phyloP scores from a whole-genome alignment of 37 sponge, comb jelly and placozoan genomes.

The Hexactinellida sp. region DNA sequence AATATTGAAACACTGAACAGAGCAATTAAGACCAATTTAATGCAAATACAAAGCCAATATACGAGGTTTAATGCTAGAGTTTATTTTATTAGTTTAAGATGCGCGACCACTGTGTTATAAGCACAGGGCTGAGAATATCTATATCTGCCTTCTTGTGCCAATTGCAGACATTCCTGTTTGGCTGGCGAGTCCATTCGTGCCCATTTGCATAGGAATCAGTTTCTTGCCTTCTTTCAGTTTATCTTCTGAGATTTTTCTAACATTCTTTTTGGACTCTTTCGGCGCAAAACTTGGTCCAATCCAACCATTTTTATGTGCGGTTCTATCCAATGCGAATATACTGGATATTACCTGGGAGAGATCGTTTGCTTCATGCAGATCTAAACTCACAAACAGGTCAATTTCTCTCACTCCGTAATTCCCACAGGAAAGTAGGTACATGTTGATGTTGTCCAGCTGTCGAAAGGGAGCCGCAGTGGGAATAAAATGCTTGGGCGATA shows the following conservation, averaged over 20 bases:
- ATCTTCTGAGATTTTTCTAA: neutral
- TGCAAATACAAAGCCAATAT: too few relatives aligned
- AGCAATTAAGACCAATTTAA: too few relatives aligned
- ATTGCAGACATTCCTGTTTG: neutral
- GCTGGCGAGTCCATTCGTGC: neutral
- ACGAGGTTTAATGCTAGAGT: too few relatives aligned
- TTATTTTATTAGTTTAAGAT: too few relatives aligned
- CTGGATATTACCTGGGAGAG: neutral
- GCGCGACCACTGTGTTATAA: too few relatives aligned
- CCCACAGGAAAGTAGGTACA: neutral
- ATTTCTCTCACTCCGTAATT: neutral
- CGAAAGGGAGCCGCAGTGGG: neutral
- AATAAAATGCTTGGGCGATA: neutral
- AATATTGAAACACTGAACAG: too few relatives aligned
- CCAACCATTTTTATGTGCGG: neutral
- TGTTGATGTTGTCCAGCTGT: slow-evolving; percentile 7
- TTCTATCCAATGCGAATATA: neutral
- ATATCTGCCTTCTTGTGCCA: neutral
- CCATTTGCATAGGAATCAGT: neutral
- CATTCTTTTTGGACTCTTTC: neutral
- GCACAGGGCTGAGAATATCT: too few relatives aligned
- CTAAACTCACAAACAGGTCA: neutral
- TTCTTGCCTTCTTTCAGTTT: neutral
- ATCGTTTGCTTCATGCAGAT: slow-evolving; percentile 5
- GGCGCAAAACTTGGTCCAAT: neutral